Conservation (phyloP, 2,797 vertebrate genomes). For the Cossypha dichroa region DNA sequence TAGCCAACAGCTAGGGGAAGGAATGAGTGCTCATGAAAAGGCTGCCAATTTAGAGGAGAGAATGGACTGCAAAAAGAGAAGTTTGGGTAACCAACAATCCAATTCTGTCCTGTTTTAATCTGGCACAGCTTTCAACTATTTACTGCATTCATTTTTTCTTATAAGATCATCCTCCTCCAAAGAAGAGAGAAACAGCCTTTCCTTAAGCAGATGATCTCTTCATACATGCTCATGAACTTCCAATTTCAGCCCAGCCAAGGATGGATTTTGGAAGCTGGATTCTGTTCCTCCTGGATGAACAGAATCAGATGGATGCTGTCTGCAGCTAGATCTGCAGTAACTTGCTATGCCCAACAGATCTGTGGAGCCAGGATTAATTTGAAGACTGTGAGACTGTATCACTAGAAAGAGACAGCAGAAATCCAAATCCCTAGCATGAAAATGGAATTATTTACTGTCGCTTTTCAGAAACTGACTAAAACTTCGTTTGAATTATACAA, state of each 20-base stretch:
- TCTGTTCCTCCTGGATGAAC: neutral
- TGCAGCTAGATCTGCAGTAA: neutral
- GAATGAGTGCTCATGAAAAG: neutral
- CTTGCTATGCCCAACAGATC: constrained; percentile 1
- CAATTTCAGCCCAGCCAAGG: constrained; percentile 18
- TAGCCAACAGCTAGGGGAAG: neutral
- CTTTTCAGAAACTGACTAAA: neutral
- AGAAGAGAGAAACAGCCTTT: constrained; percentile 16
- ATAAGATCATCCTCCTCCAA: neutral
- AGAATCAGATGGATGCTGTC: constrained; percentile 8
- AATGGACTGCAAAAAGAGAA: neutral
- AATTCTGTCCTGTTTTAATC: neutral
- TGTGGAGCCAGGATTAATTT: constrained; percentile 7
- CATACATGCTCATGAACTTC: neutral
- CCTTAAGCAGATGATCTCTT: constrained; percentile 13
- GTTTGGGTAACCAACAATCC: neutral
- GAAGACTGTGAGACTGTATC: neutral
- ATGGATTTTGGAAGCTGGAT: constrained; percentile 4
- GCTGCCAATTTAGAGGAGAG: constrained; percentile 12
- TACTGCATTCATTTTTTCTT: neutral
- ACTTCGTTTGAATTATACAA: neutral
- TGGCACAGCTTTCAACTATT: neutral
- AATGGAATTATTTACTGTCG: constrained; percentile 9
- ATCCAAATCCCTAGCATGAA: neutral
- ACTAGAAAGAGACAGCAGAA: constrained; percentile 4